phyloP scores from a whole-genome alignment of 2,888 invertebrate species.

The Eristalis tenax region DNA sequence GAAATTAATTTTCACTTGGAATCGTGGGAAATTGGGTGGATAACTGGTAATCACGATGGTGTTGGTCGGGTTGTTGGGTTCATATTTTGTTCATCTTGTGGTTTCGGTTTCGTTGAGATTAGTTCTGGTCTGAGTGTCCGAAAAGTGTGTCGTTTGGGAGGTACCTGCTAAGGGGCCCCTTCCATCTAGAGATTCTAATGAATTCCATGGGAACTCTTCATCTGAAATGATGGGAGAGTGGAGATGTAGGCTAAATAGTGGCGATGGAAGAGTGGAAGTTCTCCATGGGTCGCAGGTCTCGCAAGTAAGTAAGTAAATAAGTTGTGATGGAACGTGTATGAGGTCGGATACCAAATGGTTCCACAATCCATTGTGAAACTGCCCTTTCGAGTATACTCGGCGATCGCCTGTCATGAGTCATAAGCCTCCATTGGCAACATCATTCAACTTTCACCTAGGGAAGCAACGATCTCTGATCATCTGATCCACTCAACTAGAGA shows the following conservation, averaged over 20 bases:
- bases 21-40: not conserved
- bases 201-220: not conserved
- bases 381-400: not conserved
- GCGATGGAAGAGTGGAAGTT: not conserved
- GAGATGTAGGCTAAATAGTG: not conserved
- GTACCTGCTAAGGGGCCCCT: not conserved
- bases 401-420: too few species aligned
- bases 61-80: not conserved
- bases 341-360: not conserved
- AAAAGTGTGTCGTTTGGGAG: not conserved
- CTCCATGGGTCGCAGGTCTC: too few species aligned
- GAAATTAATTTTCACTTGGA: slow-evolving; percentile 29
- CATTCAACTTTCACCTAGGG: too few species aligned
- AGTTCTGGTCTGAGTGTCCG: not conserved
- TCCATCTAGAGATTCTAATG: not conserved
- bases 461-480: too few species aligned
- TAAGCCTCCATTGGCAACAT: too few species aligned
- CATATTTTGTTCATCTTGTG: not conserved
- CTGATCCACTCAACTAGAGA: too few species aligned
- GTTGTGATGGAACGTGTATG: not conserved
- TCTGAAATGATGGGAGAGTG: not conserved
- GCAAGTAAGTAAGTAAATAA: too few species aligned
- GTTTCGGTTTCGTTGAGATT: not conserved
- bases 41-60: not conserved
- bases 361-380: not conserved